Conservation (phyloP, 2,797 vertebrate species). For the Otus scops region DNA sequence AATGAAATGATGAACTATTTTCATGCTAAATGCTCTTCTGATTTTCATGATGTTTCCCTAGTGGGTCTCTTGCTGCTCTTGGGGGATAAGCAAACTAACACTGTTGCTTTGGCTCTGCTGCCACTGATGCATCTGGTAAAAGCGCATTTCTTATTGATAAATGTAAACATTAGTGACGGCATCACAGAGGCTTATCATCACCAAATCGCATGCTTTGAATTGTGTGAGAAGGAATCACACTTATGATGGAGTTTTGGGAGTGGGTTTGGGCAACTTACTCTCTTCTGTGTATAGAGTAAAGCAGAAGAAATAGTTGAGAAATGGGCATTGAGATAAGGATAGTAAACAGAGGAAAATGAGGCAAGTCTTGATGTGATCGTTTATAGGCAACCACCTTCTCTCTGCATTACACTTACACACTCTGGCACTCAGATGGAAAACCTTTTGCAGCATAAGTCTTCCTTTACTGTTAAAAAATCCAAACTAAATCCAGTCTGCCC, state of each 20-base stretch:
- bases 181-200: neutral
- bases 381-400: neutral
- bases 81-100: neutral
- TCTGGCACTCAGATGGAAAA: neutral
- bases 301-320: neutral
- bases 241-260: neutral
- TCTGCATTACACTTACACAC: accelerated
- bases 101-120: neutral
- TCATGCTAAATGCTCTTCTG: neutral
- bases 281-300: neutral
- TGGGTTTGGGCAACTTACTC: neutral
- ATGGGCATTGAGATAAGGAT: neutral
- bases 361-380: neutral
- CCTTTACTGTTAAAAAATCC: neutral
- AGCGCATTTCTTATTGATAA: neutral
- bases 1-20: neutral
- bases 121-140: neutral
- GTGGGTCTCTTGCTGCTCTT: neutral
- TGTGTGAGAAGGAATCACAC: neutral
- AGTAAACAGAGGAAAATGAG: neutral
- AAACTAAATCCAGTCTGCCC: neutral
- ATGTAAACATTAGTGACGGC: accelerated
- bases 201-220: neutral
- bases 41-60: neutral
- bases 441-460: neutral